phyloP scores from a whole-genome alignment of 2,113 vertebrate species.

The Cygnus atratus region DNA sequence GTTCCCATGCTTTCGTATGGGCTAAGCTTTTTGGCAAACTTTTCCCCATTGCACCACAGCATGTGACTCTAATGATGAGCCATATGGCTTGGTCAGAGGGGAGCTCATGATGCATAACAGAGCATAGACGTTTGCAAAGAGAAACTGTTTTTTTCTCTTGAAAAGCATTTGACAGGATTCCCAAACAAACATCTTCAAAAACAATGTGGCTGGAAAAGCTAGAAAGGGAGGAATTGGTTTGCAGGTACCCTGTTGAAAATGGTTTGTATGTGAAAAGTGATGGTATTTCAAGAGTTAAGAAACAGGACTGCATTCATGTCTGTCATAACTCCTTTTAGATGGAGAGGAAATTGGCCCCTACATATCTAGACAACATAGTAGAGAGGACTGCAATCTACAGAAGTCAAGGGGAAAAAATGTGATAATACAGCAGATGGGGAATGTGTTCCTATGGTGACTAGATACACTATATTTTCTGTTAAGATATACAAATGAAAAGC shows the following conservation, averaged over 20 bases:
- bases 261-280: neutral
- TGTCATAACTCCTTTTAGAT: constrained; percentile 34
- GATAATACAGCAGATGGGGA: constrained; percentile 63
- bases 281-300: constrained; percentile 61
- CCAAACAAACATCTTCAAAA: neutral
- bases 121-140: neutral
- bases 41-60: neutral
- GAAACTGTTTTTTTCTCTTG: neutral
- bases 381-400: constrained; percentile 49
- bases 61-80: neutral
- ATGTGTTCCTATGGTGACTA: constrained; percentile 65
- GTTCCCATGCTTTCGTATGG: neutral
- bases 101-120: neutral
- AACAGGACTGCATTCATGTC: neutral
- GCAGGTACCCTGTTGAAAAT: neutral
- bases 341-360: constrained; percentile 58
- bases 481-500: constrained; percentile 57
- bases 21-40: neutral
- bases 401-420: constrained; percentile 68
- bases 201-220: neutral
- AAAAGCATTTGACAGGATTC: fast-evolving
- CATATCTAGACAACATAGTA: constrained; percentile 56
- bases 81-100: neutral
- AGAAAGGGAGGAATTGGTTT: neutral
- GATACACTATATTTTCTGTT: constrained; percentile 59